phyloP scores from a whole-genome alignment of 2,888 invertebrate species.

The Diplolepis rosae region DNA sequence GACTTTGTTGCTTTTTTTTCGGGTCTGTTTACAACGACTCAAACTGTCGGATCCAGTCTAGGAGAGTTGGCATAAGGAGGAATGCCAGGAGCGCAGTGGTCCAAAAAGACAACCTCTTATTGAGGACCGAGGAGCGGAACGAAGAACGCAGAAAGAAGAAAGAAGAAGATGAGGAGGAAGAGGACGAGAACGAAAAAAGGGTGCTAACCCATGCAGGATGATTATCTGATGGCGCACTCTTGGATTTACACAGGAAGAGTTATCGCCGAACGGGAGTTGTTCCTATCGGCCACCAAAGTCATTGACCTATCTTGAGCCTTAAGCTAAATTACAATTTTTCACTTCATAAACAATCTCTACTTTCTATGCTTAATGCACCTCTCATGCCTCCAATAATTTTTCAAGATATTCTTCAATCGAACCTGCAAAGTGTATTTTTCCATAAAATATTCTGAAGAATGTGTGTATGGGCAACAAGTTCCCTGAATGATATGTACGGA shows the following conservation, averaged over 20 bases:
- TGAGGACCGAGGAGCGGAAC: constrained; percentile 37
- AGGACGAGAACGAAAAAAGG: constrained; percentile 25
- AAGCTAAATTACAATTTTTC: constrained; percentile 19
- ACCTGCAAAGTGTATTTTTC: background rate
- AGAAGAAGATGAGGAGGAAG: constrained; percentile 30
- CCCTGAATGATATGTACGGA: background rate
- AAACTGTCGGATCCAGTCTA: constrained; percentile 47
- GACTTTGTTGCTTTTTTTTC: constrained; percentile 36
- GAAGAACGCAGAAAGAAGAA: constrained; percentile 38
- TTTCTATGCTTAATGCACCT: constrained; percentile 14
- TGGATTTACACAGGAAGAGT: constrained; percentile 29
- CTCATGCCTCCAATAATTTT: background rate
- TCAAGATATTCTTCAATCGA: background rate
- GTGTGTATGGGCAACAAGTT: background rate
- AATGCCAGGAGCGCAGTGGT: constrained; percentile 39
- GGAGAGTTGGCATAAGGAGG: constrained; percentile 41
- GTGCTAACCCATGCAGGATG: constrained; percentile 30
- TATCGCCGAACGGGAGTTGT: constrained; percentile 27
- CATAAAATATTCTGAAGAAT: constrained; percentile 20
- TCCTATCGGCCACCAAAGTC: constrained; percentile 22
- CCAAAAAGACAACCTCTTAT: constrained; percentile 6
- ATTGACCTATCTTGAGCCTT: constrained; percentile 9
- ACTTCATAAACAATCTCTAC: constrained; percentile 5
- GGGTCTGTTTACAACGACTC: constrained; percentile 46
- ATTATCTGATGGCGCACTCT: constrained; percentile 29